Evolutionary conservation across 2,797 vertebrate species (phyloP), one percentile per base, ranked within the genome.

Genomic region (Clarias pachynema): DNA sequence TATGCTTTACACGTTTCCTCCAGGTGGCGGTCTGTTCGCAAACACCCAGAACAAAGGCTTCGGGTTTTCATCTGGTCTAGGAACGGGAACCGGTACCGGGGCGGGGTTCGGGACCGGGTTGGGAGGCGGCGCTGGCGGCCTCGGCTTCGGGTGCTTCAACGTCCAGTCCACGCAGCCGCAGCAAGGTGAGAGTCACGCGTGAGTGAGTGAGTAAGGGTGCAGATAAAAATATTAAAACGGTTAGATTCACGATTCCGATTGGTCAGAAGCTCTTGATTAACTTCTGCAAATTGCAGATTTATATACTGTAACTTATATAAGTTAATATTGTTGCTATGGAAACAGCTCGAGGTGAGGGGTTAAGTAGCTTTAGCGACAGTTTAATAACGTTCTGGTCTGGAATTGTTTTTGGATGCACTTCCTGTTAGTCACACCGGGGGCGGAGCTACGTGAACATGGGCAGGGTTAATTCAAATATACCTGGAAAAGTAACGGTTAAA

Each of bases 11-110:
- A 9, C 8, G 5, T 20, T 57, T 20, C 7, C 60, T n/a, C 10
- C 85, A 92, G 92, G 94, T 93, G 94, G 97, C 29, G 94, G 98
- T 49, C 93, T 99, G 59, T 99, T 99, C 73, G 96, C 97, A 88
- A 95, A 92, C 92, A 95, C 96, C 5, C 98, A 97, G 92, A 99
- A 97, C 93, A 99, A 99, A 95, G 96, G 96, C 14, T 99, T 99
- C 93, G 97, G 97, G 81, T 99, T 99, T 90, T 95, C 97, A 0
- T 94, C 97, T 63, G 94, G 95, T 65, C 97, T 99, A 85, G 97
- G 97, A 49, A 73, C 96, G 14, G 93, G 91, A 5, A 82, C 95
- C 0, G 93, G 95, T 29, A 94, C 95, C 56, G 89, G 95, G 80
- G 93, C 96, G 14, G 97, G 97, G 81, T 96, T 99, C 88, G 97